A percentile compares a stretch with the other conserved stretches of the same genome.
Evolutionary conservation across 2,888 invertebrate species (phyloP).

Genomic region (Acronicta psi): DNA sequence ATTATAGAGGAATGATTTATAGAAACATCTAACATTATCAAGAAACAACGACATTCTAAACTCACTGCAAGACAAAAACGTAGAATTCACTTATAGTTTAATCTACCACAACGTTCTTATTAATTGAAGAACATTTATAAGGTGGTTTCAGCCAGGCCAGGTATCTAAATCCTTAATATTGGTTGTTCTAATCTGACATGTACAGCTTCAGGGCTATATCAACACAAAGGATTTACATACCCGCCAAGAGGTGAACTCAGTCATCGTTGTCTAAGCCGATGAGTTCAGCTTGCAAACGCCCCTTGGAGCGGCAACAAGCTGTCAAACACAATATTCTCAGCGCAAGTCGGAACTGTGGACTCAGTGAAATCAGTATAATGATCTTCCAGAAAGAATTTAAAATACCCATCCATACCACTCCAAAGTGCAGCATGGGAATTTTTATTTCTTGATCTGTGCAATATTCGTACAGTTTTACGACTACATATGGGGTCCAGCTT

Average conservation of each 20-base stretch:
- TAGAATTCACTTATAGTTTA: constrained; percentile 6
- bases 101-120: constrained; percentile 6
- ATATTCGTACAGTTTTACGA: constrained; percentile 94
- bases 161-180: constrained; percentile 46
- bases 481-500: constrained; percentile 97
- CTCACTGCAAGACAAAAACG: constrained; percentile 14
- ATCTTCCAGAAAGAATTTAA: constrained; percentile 99
- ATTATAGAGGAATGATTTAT: constrained; percentile 31
- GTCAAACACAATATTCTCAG: constrained; percentile 96
- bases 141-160: constrained; percentile 26
- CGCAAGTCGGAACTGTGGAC: constrained; percentile 97
- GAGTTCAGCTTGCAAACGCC: constrained; percentile 95
- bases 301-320: constrained; percentile 95
- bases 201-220: constrained; percentile 5
- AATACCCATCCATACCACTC: constrained; percentile 98
- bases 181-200: constrained; percentile 8
- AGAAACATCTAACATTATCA: constrained; percentile 14
- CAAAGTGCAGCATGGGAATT: constrained; percentile 96
- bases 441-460: constrained; percentile 90
- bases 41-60: constrained; percentile 19
- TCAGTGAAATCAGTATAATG: constrained; percentile 95
- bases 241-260: constrained; percentile 80
- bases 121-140: constrained; percentile 8
- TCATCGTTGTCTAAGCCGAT: constrained; percentile 96
- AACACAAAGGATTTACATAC: constrained; percentile 52